phyloP scores from a whole-genome alignment of 2,797 vertebrate species.

The Poeciliopsis infans region DNA sequence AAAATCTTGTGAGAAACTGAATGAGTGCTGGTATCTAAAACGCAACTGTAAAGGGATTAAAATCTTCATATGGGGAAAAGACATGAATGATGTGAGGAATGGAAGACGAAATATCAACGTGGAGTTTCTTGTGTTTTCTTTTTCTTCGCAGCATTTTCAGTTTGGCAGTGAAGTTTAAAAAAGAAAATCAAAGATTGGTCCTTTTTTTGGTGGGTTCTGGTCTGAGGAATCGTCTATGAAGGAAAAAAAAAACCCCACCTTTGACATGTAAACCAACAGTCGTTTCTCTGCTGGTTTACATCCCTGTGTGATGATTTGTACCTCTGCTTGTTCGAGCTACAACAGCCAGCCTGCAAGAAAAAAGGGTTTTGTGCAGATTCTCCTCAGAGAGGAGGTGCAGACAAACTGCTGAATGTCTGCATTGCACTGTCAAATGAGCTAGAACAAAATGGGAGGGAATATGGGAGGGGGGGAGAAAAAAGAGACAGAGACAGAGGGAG shows the following conservation, averaged over 20 bases:
- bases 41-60: neutral
- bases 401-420: constrained; percentile 72
- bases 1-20: constrained; percentile 30
- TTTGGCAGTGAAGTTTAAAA: constrained; percentile 4
- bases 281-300: constrained; percentile 48
- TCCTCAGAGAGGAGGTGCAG: constrained; percentile 62
- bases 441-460: constrained; percentile 75
- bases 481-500: constrained; percentile 42
- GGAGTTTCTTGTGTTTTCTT: neutral
- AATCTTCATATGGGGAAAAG: neutral
- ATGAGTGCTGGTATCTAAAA: constrained; percentile 5
- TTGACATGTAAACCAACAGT: constrained; percentile 25
- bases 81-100: neutral
- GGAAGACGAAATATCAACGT: neutral
- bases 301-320: constrained; percentile 26
- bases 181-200: constrained; percentile 1
- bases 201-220: neutral
- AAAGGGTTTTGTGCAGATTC: constrained; percentile 54
- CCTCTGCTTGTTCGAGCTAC: constrained; percentile 7
- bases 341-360: constrained; percentile 18
- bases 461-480: constrained; percentile 4
- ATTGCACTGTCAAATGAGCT: constrained; percentile 86
- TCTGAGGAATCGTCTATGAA: neutral
- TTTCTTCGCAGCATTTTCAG: neutral
- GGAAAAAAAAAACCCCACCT: neutral